Base-by-base conservation (phyloP, 2,113 vertebrate species). In the Papio anubis region DNA sequence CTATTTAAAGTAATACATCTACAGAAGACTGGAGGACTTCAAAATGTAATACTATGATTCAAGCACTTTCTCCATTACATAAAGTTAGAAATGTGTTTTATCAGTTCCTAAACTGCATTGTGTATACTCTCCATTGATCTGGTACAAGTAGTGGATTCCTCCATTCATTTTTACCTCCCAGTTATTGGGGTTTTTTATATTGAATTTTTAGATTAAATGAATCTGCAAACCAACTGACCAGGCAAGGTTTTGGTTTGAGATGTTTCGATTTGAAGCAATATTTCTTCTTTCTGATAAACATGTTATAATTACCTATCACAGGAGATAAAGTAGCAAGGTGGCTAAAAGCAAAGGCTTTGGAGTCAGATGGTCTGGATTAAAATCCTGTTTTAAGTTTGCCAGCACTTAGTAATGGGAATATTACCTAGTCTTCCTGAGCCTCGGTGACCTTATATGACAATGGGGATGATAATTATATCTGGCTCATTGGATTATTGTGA, bases 201-300 rank as follows among this genome's bases (percentile, higher is more conserved):
- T 55, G 61, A 89, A 43, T 68, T 50, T 64, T 94, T 94, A 88
- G 3, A 55, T 61, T 18, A 80, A 91, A 94, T n/a, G 95, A 76
- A 78, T 93, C 4, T 50, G 61, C 52, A 81, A 89, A 64, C 20
- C 20, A 79, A 66, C 6, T 32, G 7, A 68, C 32, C 12, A 88
- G 20, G 17, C 23, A 40, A 23, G 50, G 14, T 14, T 97, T 92
- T 88, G 72, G 23, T 32, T 85, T 92, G 7, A 94, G 45, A 16
- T n/a, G 30, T 93, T 91, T 61, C 8, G 35, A 64, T 88, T 40
- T 87, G 57, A 84, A 90, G 27, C 38, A 84, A 2, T 76, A 78
- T 50, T 64, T 85, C 23, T 76, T 85, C 38, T 32, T 23, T 30
- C 30, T 83, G 16, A 70, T 61, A 94, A 97, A 64, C 81, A 84